Evolutionary conservation across 2,797 vertebrate genomes (phyloP).

Genomic region (Thalassophryne amazonica): DNA sequence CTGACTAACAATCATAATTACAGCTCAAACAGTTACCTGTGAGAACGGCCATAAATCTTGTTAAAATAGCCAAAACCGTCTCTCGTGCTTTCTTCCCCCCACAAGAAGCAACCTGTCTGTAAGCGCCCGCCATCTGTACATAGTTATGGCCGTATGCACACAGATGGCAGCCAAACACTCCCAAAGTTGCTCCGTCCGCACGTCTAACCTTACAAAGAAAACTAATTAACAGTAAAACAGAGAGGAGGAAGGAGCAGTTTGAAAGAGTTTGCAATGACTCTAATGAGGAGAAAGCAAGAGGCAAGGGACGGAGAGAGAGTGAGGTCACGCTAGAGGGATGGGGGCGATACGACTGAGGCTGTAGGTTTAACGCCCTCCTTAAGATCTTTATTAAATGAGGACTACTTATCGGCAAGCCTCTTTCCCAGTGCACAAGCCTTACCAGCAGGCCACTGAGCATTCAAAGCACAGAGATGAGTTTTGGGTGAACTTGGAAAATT

Average conservation of each 20-base stretch:
- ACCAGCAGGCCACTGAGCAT: slow-evolving; percentile 61
- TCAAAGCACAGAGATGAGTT: slow-evolving; percentile 52
- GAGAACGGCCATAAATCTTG: slow-evolving; percentile 94
- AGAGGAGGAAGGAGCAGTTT: slow-evolving; percentile 86
- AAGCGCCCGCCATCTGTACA: slow-evolving; percentile 94
- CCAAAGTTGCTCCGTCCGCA: slow-evolving; percentile 92
- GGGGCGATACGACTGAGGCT: slow-evolving; percentile 55
- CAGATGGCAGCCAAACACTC: slow-evolving; percentile 95
- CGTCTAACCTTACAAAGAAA: slow-evolving; percentile 95
- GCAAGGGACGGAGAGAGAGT: slow-evolving; percentile 10
- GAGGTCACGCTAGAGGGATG: slow-evolving; percentile 52
- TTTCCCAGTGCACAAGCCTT: slow-evolving; percentile 63
- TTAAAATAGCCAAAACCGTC: slow-evolving; percentile 95
- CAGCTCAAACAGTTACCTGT: slow-evolving; percentile 89
- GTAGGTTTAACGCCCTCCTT: slow-evolving; percentile 76
- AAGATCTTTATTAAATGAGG: slow-evolving; percentile 75
- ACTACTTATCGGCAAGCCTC: slow-evolving; percentile 71
- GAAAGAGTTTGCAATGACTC: slow-evolving; percentile 84
- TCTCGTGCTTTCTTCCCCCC: slow-evolving; percentile 66
- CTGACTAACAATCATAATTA: slow-evolving; percentile 94
- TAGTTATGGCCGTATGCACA: slow-evolving; percentile 91
- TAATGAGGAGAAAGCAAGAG: slow-evolving; percentile 79
- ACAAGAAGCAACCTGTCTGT: slow-evolving; percentile 94
- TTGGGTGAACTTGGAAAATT: slow-evolving; percentile 15
- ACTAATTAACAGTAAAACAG: slow-evolving; percentile 89